A percentile compares a stretch with the other conserved stretches of the same genome.
phyloP scores from a whole-genome alignment of 2,113 vertebrate species.

The Pachycephala philippinensis region DNA sequence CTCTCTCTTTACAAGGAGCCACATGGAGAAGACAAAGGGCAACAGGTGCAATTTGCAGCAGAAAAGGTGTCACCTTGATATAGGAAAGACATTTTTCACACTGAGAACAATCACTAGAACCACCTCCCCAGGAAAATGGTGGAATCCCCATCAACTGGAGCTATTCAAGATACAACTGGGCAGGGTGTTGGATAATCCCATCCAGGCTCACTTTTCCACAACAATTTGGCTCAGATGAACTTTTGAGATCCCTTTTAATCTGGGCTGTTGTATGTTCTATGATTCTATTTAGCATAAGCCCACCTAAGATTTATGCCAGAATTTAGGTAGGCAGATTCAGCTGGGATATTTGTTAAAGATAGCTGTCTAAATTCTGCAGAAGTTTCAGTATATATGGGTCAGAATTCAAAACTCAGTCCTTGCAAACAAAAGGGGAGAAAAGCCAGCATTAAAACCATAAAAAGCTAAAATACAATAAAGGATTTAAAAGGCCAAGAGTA shows the following conservation, averaged over 20 bases:
- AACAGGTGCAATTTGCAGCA: background rate
- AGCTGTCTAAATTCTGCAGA: background rate
- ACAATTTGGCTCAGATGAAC: background rate
- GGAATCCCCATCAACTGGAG: background rate
- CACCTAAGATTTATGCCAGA: background rate
- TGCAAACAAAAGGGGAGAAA: background rate
- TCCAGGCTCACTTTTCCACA: background rate
- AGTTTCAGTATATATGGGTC: background rate
- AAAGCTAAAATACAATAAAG: background rate
- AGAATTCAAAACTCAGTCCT: background rate
- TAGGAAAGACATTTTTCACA: background rate
- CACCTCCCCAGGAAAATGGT: background rate
- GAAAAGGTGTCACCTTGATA: background rate
- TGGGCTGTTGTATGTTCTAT: background rate
- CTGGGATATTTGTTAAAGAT: background rate
- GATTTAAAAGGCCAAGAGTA: background rate
- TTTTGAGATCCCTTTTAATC: background rate
- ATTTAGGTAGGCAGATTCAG: background rate
- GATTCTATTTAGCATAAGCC: background rate
- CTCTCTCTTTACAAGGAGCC: background rate
- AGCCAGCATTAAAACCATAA: background rate
- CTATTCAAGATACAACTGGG: fast-evolving
- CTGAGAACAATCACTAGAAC: background rate
- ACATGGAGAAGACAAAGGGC: background rate
- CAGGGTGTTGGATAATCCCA: background rate